Conservation (phyloP, 2,797 vertebrate genomes). For the Aulostomus chinensis region DNA sequence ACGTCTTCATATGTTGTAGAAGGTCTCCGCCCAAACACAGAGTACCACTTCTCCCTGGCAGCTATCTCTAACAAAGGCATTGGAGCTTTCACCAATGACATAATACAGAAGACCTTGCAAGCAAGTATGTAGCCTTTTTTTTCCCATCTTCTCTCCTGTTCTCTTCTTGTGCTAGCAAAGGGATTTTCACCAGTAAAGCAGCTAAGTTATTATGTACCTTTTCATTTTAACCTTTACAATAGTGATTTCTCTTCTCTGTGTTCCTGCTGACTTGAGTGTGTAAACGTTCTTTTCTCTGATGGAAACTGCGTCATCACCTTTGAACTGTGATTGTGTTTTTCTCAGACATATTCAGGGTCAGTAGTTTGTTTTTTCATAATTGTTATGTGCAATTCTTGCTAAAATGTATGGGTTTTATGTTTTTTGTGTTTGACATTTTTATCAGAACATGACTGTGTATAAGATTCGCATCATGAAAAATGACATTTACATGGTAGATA, state of each 20-base stretch:
- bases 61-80: slow-evolving; percentile 93
- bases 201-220: slow-evolving; percentile 16
- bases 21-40: slow-evolving; percentile 91
- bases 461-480: slow-evolving; percentile 7
- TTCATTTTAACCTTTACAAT: slow-evolving; percentile 1
- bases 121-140: slow-evolving; percentile 91
- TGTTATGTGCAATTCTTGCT: slow-evolving; percentile 1
- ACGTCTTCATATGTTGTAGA: slow-evolving; percentile 88
- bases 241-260: slow-evolving; percentile 16
- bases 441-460: not conserved
- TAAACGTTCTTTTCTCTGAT: slow-evolving; percentile 23
- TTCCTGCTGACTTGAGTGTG: slow-evolving; percentile 11
- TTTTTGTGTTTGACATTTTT: slow-evolving; percentile 14
- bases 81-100: slow-evolving; percentile 94
- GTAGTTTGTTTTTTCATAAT: no score
- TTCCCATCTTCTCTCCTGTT: slow-evolving; percentile 40
- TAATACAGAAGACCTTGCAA: slow-evolving; percentile 95
- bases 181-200: slow-evolving; percentile 18
- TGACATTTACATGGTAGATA: slow-evolving; percentile 1
- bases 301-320: slow-evolving; percentile 25
- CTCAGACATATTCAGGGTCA: slow-evolving; percentile 28
- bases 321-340: slow-evolving; percentile 49
- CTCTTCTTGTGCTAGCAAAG: slow-evolving; percentile 48
- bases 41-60: slow-evolving; percentile 94
- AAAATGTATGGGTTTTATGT: slow-evolving; percentile 15